These are phyloP conservation scores for Homarus americanus DNA, from an alignment of 1,140 invertebrate species.

Conservation along the genomic window DNA sequence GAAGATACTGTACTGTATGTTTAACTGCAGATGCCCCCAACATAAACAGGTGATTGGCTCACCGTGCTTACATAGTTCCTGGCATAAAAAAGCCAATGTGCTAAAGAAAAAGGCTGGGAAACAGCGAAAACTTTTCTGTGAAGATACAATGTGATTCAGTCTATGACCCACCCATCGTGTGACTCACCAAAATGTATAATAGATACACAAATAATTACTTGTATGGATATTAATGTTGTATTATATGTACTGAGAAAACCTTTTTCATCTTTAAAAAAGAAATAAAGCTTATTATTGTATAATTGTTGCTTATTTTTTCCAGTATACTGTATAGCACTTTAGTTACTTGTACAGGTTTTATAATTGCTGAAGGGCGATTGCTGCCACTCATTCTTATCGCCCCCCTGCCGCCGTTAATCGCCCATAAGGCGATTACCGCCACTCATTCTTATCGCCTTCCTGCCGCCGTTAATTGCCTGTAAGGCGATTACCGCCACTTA, in stretches of 20 bases:
- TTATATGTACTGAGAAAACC: conserved; percentile 29
- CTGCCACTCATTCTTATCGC: no score
- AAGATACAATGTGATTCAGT: background rate
- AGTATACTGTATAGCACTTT: background rate
- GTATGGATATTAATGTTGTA: conserved; percentile 34
- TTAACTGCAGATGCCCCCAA: background rate
- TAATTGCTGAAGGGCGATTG: background rate
- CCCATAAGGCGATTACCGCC: no score
- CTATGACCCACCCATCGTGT: conserved; percentile 21
- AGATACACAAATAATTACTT: conserved; percentile 26
- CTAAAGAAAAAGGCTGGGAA: background rate
- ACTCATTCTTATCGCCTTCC: no score
- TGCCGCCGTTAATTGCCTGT: no score
- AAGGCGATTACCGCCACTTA: no score
- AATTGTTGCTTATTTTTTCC: background rate
- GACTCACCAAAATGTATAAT: conserved; percentile 20
- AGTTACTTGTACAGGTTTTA: background rate
- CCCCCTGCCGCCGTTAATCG: no score
- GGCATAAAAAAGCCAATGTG: background rate
- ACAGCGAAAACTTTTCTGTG: background rate
- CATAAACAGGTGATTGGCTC: background rate
- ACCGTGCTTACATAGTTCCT: conserved; percentile 4
- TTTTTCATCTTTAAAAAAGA: conserved; percentile 29
- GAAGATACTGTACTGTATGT: background rate
- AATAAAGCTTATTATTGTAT: conserved; percentile 28